Base-by-base conservation (phyloP, 2,797 vertebrate species). In the Syncerus caffer region DNA sequence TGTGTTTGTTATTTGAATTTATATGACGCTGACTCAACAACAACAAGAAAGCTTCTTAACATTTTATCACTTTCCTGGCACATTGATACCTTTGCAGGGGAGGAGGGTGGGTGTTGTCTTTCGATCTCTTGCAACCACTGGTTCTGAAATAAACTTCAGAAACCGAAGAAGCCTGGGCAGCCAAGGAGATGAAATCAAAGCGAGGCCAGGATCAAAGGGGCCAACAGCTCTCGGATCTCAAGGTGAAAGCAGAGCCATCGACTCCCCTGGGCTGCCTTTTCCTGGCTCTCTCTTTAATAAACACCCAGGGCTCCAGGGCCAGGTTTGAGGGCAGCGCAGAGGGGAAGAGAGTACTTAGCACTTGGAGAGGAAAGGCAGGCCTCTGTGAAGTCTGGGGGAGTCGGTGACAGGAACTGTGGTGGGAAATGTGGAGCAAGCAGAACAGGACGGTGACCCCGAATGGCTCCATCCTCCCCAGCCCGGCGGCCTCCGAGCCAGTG, bases 141-240 rank as follows among this genome's bases (percentile, higher is more conserved):
- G 38, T 31, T 97, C 95, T 89, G 96, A 96, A 98, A 95, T 96
- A 76, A 91, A 90, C 95, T 78, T 67, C 51, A 64, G 96, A 88
- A 79, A 93, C 84, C 12, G 50, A 21, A 57, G 82, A 80, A 78
- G 71, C 38, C 51, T 1, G 17, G 89, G 64, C 86, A 89, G 76
- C 17, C 29, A 57, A 90, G 58, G 86, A 58, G 31, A 60, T 3
- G 85, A 92, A 97, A 96, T 97, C 92, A 96, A 97, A 97, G 95
- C 29, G 29, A 97, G 79, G n/a, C 58, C 74, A 82, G 98, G 98
- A 99, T 99, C 98, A 99, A 99, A 98, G 98, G 94, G 91, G 27
- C 64, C 64, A 93, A 89, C 96, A 94, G 97, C 96, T 93, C 96
- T 82, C 29, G 93, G 95, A 92, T 85, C 92, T 98, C 97, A 58